Evolutionary conservation across 2,797 vertebrate species (phyloP).

Genomic region (Ctenochaetus hawaiiensis): DNA sequence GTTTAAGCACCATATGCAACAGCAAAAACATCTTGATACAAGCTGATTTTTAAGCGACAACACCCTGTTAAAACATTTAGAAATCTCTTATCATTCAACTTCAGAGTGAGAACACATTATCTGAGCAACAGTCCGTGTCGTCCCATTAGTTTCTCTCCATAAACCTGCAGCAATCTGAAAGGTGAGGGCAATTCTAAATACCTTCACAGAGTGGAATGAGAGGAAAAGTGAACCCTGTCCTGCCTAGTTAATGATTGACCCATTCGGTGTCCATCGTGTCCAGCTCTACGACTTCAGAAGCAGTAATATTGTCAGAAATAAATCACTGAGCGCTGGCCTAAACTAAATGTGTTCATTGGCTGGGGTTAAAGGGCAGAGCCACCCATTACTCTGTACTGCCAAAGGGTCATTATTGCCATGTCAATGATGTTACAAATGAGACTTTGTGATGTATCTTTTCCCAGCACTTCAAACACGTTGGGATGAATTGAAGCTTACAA

Average conservation of each 20-base stretch:
- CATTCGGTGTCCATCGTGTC: constrained; percentile 78
- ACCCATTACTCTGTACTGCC: constrained; percentile 83
- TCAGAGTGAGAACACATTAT: constrained; percentile 52
- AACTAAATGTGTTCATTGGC: constrained; percentile 84
- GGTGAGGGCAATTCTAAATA: constrained; percentile 77
- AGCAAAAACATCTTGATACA: background rate
- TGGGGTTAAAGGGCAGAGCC: constrained; percentile 81
- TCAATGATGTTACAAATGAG: constrained; percentile 85
- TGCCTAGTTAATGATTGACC: constrained; percentile 83
- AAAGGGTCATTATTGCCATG: constrained; percentile 83
- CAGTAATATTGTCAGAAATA: constrained; percentile 84
- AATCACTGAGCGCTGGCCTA: constrained; percentile 79
- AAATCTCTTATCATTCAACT: constrained; percentile 54
- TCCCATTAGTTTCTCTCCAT: constrained; percentile 82
- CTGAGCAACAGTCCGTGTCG: constrained; percentile 34
- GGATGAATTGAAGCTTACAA: constrained; percentile 58
- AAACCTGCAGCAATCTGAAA: constrained; percentile 77
- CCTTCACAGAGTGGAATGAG: constrained; percentile 72
- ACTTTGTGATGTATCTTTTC: constrained; percentile 85
- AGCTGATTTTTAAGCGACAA: constrained; percentile 11
- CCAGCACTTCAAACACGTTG: constrained; percentile 75
- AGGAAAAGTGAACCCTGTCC: constrained; percentile 79
- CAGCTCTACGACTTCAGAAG: constrained; percentile 81
- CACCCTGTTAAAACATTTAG: constrained; percentile 41
- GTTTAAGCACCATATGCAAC: background rate